Percentiles rank a stretch among this genome's conserved stretches.
Conservation (phyloP, 2,797 vertebrate genomes). For the Calcarius lapponicus region DNA sequence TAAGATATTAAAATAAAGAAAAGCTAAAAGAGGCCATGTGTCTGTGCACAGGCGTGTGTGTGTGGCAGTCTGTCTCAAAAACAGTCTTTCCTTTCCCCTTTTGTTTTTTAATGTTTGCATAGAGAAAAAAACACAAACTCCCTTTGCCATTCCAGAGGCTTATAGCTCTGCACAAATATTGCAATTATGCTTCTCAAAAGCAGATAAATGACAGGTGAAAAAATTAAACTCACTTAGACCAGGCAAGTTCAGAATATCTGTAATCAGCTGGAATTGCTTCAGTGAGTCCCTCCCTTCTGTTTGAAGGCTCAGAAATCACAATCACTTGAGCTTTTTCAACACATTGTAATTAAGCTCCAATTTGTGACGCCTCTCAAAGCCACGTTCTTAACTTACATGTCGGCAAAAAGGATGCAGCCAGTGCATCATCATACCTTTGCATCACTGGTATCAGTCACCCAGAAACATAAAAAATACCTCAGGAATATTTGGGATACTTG, state of each 20-base stretch:
- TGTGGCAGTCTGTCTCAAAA: not conserved
- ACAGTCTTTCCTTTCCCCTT: not conserved
- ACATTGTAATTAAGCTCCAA: constrained; percentile 8
- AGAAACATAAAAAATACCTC: not conserved
- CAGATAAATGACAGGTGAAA: constrained; percentile 61
- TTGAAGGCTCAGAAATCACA: constrained; percentile 31
- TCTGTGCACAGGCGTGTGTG: not conserved
- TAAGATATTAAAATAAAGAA: constrained; percentile 32
- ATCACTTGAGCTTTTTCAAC: not conserved
- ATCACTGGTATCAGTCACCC: not conserved
- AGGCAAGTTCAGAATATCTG: constrained; percentile 47
- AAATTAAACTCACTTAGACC: constrained; percentile 61
- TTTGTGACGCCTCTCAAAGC: not conserved
- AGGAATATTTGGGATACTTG: not conserved
- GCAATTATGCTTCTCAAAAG: constrained; percentile 67
- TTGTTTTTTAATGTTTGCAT: constrained; percentile 41
- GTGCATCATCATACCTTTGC: not conserved
- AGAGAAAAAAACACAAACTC: not conserved
- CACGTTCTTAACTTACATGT: not conserved
- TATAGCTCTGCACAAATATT: constrained; percentile 55
- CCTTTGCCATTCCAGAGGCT: constrained; percentile 25
- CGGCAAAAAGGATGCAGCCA: not conserved
- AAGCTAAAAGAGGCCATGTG: not conserved
- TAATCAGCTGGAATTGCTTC: constrained; percentile 61
- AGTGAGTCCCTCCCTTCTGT: not conserved